phyloP scores from a whole-genome alignment of 2,797 vertebrate genomes.

The Gastrophryne carolinensis region DNA sequence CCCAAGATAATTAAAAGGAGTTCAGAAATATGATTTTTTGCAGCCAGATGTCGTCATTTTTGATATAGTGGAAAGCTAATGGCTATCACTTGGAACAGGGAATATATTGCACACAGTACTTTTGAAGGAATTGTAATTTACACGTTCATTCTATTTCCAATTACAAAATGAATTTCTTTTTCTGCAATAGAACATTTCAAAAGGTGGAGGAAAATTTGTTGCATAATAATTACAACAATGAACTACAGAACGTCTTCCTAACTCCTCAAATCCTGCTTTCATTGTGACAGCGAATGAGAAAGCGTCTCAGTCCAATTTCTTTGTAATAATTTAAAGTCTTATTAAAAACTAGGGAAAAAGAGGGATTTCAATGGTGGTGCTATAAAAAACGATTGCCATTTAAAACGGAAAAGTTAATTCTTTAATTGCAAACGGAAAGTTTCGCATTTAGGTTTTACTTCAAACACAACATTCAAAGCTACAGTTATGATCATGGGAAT shows the following conservation, averaged over 20 bases:
- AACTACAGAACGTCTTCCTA: slow-evolving; percentile 22
- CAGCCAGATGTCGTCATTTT: slow-evolving; percentile 44
- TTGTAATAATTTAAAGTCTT: not conserved
- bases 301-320: slow-evolving; percentile 3
- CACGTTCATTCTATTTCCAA: slow-evolving; percentile 28
- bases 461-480: too few relatives aligned
- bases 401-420: too few relatives aligned
- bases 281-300: slow-evolving; percentile 17
- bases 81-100: slow-evolving; percentile 21
- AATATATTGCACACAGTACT: slow-evolving; percentile 24
- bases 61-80: slow-evolving; percentile 50
- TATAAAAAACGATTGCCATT: not conserved
- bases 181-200: slow-evolving; percentile 24
- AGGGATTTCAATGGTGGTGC: not conserved
- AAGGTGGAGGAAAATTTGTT: slow-evolving; percentile 37
- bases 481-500: too few relatives aligned
- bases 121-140: slow-evolving; percentile 44
- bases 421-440: too few relatives aligned
- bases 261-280: slow-evolving; percentile 16
- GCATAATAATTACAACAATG: slow-evolving; percentile 33
- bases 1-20: slow-evolving; percentile 51
- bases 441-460: too few relatives aligned
- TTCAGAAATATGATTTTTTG: slow-evolving; percentile 50
- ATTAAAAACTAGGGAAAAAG: not conserved
- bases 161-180: not conserved